Evolutionary conservation across 1,140 invertebrate species (phyloP).

Genomic region (Pteromalus puparum): DNA sequence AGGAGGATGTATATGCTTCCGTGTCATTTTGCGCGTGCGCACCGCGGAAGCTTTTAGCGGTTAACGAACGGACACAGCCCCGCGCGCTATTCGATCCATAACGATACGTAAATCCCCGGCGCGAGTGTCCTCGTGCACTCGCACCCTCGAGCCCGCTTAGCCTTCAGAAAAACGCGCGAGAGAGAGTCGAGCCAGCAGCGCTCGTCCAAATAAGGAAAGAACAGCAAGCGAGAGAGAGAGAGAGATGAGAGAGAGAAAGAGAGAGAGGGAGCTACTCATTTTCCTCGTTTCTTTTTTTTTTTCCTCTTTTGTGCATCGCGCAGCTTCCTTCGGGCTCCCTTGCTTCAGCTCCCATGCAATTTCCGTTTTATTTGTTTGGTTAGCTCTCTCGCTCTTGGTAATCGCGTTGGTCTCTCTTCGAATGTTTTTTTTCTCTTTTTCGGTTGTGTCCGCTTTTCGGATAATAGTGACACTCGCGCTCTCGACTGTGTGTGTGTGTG

Average conservation of each 20-base stretch:
- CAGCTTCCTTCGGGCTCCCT: neutral
- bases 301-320: neutral
- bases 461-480: neutral
- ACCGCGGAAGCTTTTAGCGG: constrained; percentile 18
- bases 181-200: no score
- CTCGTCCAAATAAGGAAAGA: no score
- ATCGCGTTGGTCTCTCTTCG: neutral
- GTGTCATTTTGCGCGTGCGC: neutral
- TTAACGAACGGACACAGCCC: neutral
- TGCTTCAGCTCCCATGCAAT: neutral
- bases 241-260: neutral
- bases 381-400: neutral
- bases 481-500: no score
- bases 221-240: neutral
- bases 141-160: neutral
- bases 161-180: neutral
- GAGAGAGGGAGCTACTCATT: neutral
- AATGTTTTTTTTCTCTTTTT: neutral
- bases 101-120: constrained; percentile 1
- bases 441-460: neutral
- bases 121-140: neutral
- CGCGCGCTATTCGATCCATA: neutral
- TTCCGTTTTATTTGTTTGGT: constrained; percentile 30
- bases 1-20: neutral
- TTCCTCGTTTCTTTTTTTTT: neutral